These are phyloP conservation scores for Antechinus flavipes DNA, from an alignment of 2,113 vertebrate genomes.

Conservation along the genomic window DNA sequence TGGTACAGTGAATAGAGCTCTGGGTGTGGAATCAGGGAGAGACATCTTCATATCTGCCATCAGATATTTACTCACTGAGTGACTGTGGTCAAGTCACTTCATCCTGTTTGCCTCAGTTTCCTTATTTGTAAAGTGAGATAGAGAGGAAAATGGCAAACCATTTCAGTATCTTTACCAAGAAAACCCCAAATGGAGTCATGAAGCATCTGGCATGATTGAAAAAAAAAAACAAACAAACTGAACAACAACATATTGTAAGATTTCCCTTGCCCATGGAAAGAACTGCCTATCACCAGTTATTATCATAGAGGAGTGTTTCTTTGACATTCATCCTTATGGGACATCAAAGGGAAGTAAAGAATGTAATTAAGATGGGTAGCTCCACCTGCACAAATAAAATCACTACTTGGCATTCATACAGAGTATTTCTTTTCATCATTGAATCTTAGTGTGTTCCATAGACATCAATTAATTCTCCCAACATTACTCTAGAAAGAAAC, in stretches of 20 bases:
- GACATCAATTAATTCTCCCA: neutral
- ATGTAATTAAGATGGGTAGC: conserved; percentile 6
- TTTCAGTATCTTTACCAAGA: neutral
- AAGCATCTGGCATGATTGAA: neutral
- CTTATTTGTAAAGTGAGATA: neutral
- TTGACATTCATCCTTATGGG: conserved; percentile 10
- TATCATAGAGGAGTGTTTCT: neutral
- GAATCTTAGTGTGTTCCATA: neutral
- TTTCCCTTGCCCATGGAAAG: conserved; percentile 32
- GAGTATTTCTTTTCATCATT: conserved; percentile 31
- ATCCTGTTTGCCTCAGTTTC: neutral
- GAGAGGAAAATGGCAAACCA: neutral
- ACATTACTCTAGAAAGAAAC: neutral
- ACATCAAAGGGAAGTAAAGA: conserved; percentile 38
- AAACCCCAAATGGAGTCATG: neutral
- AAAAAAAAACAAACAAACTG: neutral
- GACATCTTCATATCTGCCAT: neutral
- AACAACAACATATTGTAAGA: neutral
- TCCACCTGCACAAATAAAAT: neutral
- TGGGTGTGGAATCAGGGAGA: neutral
- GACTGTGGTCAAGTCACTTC: too few species aligned
- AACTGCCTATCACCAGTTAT: neutral
- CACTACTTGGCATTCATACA: neutral
- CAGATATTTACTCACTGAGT: neutral
- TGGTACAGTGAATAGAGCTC: neutral